Conservation (phyloP, 2,113 vertebrate genomes). For the Lycocorax pyrrhopterus region DNA sequence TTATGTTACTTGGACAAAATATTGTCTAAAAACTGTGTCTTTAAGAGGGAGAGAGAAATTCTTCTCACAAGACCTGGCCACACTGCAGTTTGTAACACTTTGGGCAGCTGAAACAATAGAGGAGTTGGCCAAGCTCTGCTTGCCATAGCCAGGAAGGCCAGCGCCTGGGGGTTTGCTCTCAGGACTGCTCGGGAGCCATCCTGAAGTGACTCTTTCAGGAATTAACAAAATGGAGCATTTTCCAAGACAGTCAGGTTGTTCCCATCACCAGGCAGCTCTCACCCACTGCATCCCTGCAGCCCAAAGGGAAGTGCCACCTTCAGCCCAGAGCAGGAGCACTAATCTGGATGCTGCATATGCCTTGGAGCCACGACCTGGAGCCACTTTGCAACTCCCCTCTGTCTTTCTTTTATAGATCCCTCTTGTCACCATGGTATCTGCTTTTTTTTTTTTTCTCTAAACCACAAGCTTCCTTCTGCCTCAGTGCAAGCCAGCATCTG, state of each 20-base stretch:
- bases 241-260: background rate
- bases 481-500: background rate
- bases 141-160: background rate
- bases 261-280: background rate
- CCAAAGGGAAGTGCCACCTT: background rate
- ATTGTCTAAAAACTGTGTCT: background rate
- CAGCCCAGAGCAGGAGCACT: background rate
- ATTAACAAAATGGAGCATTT: background rate
- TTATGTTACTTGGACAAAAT: background rate
- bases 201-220: background rate
- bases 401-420: background rate
- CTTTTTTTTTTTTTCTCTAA: background rate
- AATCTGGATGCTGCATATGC: background rate
- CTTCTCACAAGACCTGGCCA: background rate
- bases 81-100: background rate
- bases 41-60: background rate
- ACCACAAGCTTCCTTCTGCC: background rate
- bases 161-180: background rate
- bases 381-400: background rate
- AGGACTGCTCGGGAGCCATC: background rate
- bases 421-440: background rate
- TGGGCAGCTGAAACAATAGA: background rate
- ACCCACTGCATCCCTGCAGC: background rate
- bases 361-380: background rate
- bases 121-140: background rate